phyloP scores from a whole-genome alignment of 2,797 vertebrate species.

The Denticeps clupeoides region DNA sequence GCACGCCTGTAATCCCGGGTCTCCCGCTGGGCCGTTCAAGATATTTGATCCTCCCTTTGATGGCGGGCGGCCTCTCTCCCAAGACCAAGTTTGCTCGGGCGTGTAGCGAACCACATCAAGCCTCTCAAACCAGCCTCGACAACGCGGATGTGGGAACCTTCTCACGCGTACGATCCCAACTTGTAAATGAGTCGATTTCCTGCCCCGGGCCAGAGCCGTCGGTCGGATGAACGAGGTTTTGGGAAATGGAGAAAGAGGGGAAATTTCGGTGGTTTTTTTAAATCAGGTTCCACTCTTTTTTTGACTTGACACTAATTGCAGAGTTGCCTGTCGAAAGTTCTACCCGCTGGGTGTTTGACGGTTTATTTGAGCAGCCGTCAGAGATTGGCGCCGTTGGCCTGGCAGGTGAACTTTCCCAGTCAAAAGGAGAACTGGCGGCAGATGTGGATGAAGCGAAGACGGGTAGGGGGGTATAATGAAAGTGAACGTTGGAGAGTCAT shows the following conservation, averaged over 20 bases:
- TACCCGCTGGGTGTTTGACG: slow-evolving; percentile 16
- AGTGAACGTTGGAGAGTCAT: slow-evolving; percentile 16
- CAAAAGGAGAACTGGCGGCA: background rate
- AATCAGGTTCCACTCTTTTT: slow-evolving; percentile 1
- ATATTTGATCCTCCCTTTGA: slow-evolving; percentile 13
- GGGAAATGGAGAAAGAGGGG: background rate
- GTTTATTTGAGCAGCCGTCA: slow-evolving; percentile 22
- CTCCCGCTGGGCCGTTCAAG: background rate
- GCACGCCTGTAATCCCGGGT: slow-evolving; percentile 19
- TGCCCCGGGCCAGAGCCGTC: too few relatives aligned
- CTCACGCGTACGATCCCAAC: slow-evolving; percentile 1
- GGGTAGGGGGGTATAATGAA: slow-evolving; percentile 19
- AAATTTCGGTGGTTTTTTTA: background rate
- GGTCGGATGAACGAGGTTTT: too few relatives aligned
- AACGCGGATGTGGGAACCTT: slow-evolving; percentile 17
- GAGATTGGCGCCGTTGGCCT: slow-evolving; percentile 2
- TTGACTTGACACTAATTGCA: slow-evolving; percentile 28
- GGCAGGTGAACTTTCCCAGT: slow-evolving; percentile 12
- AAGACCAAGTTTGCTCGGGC: slow-evolving; percentile 1
- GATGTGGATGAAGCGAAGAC: background rate
- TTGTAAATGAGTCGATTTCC: slow-evolving; percentile 1
- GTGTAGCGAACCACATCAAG: slow-evolving; percentile 13
- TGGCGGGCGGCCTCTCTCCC: slow-evolving; percentile 2
- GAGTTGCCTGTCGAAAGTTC: slow-evolving; percentile 18
- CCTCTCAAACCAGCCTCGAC: slow-evolving; percentile 18